Base-by-base conservation (phyloP, 2,888 invertebrate genomes). In the Neoscelio sp. region DNA sequence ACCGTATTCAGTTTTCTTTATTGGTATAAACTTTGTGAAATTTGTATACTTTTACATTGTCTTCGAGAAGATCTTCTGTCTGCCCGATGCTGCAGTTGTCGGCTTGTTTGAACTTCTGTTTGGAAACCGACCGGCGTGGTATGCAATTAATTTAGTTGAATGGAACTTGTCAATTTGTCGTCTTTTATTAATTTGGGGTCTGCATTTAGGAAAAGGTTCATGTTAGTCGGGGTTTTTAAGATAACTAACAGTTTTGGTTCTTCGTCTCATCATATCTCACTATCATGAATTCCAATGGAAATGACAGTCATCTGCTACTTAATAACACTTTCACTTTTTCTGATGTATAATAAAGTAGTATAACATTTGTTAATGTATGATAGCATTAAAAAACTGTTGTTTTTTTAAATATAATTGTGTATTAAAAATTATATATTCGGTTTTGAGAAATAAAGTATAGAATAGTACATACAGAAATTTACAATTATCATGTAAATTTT, bases 61-160 rank as follows among this genome's bases (percentile, higher is more conserved):
- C n/a, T n/a, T n/a, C n/a, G n/a, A n/a, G n/a, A n/a, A n/a, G n/a
- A n/a, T n/a, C 23, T 68, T 56, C 30, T 23, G 23, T 46, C 26
- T 17, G 12, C 38, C 12, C 12, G 38, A 38, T 38, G 26, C 17
- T 54, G 17, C 46, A 23, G 23, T 46, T 20, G 42, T 52, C 56
- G 68, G 56, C 68, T 7, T 26, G 26, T 68, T 56, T 68, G 56
- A 68, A 44, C 54, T 54, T 67, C 67, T 67, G 67, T 54, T 67
- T 67, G 54, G 67, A 67, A 54, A 67, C 54, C 67, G 67, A 67
- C 44, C 46, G 56, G 56, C 56, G 46, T 56, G 42, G 46, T 26
- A 13, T 46, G 38, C 68, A 50, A 68, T 68, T 68, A 56, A 56
- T 68, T 68, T 68, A 26, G 46, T 26, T 68, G 20, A 46, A 56